Base-by-base conservation (phyloP, 2,888 invertebrate genomes). In the Diarsia mendica region DNA sequence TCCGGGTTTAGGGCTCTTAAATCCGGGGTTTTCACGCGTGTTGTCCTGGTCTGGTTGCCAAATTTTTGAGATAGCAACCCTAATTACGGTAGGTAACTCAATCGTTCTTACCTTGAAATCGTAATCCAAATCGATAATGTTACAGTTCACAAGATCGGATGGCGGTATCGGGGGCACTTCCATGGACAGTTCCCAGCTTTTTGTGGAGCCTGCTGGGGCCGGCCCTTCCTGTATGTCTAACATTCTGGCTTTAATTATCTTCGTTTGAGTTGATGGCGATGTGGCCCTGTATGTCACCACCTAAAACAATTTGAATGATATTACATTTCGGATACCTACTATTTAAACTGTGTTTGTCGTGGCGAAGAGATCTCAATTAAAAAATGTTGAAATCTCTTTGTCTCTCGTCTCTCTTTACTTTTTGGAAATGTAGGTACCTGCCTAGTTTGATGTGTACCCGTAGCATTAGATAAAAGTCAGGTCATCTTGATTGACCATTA, bases 101-200 rank as follows among this genome's bases (percentile, higher is more conserved):
- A 75, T 83, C 39, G 20, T 46, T 63, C 89, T 95, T 91, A 98
- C 97, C 95, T 97, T 97, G 55, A 98, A 91, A 88, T 97, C 97
- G 93, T 98, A 98, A 90, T 98, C 97, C 87, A 98, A 94, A 91
- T 98, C 97, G 85, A 98, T 98, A 64, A 98, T 97, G 70, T 97
- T 97, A 90, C 98, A 98, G 90, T 98, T 98, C 28, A 97, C 96
- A 28, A 98, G 96, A 94, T 98, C 98, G 1, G 98, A 98, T 1
- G 98, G 98, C 13, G 98, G 98, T 88, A 98, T 93, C 8, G 98
- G 97, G 4, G 98, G 98, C 76, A 98, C 96, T 83, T 97, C 97
- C 82, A 98, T 93, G 71, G 95, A 96, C 85, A 98, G 96, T 69
- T 97, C 97, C 96, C 97, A 98, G 72, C 97, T 97, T 72, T 97